Evolutionary conservation across 2,113 vertebrate species (phyloP), one percentile per base, ranked within the genome.

Genomic region (Phalacrocorax brasilianus): DNA sequence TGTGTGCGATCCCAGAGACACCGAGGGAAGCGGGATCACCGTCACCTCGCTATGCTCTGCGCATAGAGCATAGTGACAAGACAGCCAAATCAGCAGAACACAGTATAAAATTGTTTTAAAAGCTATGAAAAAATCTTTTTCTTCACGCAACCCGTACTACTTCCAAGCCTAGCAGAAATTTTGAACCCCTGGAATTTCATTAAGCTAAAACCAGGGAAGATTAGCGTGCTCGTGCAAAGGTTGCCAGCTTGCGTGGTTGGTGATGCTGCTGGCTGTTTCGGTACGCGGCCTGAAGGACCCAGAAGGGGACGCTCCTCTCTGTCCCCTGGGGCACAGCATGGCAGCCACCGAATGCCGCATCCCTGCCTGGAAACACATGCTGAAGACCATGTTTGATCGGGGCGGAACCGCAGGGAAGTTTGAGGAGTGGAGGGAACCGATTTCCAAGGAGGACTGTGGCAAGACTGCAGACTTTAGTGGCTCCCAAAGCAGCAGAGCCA

Each of bases 1-100:
- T 1, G 0, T 1, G 8, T 35, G 17, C 1, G 1, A 20, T 3
- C 50, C 21, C 30, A n/a, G 75, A 14, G 38, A 47, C 59, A 30
- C 40, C 1, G 2, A 42, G 40, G 35, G 49, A 44, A 55, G 12
- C 0, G 4, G 6, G 11, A 23, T 23, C 83, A 5, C 24, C 8
- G 5, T 16, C 92, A 8, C 59, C 28, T 22, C 20, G 2, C 40
- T 24, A 1, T 14, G 76, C 56, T 26, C 50, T 14, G 3, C 28
- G 5, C 38, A 38, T 38, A 38, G 38, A 38, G 5, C 38, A 10
- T 38, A 38, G 38, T 38, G 38, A 38, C 38, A 7, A n/a, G 40
- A 24, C 24, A 32, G n/a, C 6, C 40, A n/a, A 30, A 32, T 11
- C 55, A 26, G 33, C 56, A 52, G 38, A 55, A 58, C 52, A n/a